Conservation (phyloP, 2,888 invertebrate genomes). For the Halocaridina rubra region DNA sequence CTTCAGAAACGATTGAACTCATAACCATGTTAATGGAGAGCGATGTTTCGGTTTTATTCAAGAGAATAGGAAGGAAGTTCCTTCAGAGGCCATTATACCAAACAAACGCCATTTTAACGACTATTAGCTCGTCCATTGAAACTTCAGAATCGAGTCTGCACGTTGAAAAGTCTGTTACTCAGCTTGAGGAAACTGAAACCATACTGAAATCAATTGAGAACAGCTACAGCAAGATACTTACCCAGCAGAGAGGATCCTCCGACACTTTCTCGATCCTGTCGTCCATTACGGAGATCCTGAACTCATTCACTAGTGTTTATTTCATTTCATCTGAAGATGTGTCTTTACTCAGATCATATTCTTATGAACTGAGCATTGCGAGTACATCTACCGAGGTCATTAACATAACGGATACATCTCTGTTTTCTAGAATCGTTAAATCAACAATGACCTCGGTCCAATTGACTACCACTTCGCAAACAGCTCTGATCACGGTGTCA, state of each 20-base stretch:
- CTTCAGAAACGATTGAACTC: not conserved
- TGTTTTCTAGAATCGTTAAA: not conserved
- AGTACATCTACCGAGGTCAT: not conserved
- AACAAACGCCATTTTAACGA: not conserved
- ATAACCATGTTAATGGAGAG: not conserved
- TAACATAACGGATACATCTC: not conserved
- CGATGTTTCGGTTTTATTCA: not conserved
- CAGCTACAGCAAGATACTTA: not conserved
- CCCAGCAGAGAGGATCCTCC: not conserved
- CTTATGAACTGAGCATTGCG: not conserved
- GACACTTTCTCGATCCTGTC: not conserved
- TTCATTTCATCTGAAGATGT: not conserved
- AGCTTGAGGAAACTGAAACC: not conserved
- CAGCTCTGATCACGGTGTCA: not conserved
- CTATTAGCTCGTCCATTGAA: not conserved
- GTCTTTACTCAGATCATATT: not conserved
- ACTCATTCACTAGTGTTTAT: not conserved
- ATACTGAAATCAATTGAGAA: not conserved
- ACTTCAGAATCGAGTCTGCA: not conserved
- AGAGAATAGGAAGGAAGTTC: not conserved
- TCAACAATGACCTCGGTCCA: not conserved
- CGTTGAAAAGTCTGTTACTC: not conserved
- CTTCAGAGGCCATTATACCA: not conserved
- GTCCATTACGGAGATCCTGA: not conserved
- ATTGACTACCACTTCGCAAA: not conserved